Conservation (phyloP, 2,797 vertebrate genomes). For the Ctenochaetus hawaiiensis region DNA sequence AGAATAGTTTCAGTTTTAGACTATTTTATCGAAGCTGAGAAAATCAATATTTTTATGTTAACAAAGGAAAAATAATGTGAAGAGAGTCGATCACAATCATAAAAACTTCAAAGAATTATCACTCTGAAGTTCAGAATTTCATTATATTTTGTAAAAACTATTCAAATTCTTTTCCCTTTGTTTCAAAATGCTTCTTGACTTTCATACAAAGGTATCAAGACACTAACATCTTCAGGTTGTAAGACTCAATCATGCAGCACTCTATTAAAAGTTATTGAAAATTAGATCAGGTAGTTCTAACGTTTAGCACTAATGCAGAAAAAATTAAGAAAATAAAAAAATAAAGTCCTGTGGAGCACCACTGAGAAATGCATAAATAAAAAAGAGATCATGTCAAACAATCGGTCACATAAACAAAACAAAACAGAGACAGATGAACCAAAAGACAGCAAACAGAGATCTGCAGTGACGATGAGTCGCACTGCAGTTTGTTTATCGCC, state of each 20-base stretch:
- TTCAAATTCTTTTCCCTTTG: too few species aligned
- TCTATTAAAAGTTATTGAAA: too few species aligned
- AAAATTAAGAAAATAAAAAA: too few species aligned
- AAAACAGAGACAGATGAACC: not conserved
- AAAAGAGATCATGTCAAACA: not conserved
- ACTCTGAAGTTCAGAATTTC: not conserved
- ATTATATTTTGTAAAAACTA: too few species aligned
- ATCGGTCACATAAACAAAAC: not conserved
- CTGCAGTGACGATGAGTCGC: slow-evolving; percentile 13
- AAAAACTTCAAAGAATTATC: not conserved
- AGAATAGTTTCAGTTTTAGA: not conserved
- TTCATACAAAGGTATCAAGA: too few species aligned
- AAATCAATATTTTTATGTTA: not conserved
- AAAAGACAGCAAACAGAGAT: slow-evolving; percentile 21
- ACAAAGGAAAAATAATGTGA: not conserved
- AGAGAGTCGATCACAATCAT: not conserved
- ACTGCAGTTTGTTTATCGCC: slow-evolving; percentile 23
- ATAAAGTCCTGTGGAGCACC: not conserved
- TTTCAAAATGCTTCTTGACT: too few species aligned
- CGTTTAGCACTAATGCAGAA: too few species aligned
- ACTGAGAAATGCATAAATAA: not conserved
- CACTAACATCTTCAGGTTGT: too few species aligned
- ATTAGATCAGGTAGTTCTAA: too few species aligned
- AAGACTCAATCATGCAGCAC: too few species aligned
- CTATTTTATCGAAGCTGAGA: not conserved